Conservation (phyloP, 2,888 invertebrate species). For the Acrocyrtus sp. region DNA sequence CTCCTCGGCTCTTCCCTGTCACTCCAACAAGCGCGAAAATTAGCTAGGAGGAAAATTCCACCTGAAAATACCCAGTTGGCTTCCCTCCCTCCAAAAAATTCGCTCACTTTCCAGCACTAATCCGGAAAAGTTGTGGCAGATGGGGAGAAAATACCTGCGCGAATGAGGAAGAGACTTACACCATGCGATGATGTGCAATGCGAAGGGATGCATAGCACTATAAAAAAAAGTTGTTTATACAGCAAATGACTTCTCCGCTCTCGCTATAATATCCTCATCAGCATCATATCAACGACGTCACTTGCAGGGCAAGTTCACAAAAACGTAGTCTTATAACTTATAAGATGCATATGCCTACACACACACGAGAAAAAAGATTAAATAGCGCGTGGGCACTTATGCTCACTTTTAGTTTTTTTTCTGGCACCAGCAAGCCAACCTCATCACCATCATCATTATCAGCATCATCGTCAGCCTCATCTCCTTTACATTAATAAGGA, state of each 20-base stretch:
- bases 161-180: no score
- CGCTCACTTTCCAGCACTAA: conserved; percentile 41
- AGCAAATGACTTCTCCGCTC: no score
- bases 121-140: conserved; percentile 48
- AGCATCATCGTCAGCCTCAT: conserved; percentile 14
- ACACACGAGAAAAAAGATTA: no score
- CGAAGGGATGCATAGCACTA: no score
- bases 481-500: neutral
- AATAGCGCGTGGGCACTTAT: conserved; percentile 61
- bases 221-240: no score
- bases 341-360: no score
- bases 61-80: conserved; percentile 45
- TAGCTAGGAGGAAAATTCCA: conserved; percentile 35
- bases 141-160: no score
- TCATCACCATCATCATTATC: conserved; percentile 17
- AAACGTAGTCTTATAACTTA: neutral
- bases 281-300: conserved; percentile 10
- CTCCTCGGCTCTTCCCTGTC: conserved; percentile 39
- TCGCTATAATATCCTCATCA: no score
- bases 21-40: conserved; percentile 29
- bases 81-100: conserved; percentile 26
- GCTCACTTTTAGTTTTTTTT: no score
- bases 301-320: conserved; percentile 34
- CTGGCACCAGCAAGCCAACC: conserved; percentile 2
- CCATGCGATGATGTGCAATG: no score